A percentile compares a stretch with the other conserved stretches of the same genome.
These are phyloP conservation scores for Diplolepis rosae DNA, from an alignment of 2,888 invertebrate species.

Conservation along the genomic window DNA sequence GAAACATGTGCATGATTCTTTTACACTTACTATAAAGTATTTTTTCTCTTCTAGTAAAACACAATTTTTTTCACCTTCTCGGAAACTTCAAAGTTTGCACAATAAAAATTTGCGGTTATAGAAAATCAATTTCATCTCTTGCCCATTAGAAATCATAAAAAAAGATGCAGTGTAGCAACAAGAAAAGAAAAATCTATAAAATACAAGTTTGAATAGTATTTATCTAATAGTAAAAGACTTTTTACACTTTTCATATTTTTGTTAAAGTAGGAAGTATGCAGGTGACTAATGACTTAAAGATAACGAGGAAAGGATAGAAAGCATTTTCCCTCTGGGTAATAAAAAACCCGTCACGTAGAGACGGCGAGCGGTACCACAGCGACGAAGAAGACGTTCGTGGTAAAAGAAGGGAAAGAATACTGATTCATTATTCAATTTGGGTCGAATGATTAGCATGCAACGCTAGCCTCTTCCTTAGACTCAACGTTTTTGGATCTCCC, in stretches of 20 bases:
- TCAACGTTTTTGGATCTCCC: slow-evolving; percentile 45
- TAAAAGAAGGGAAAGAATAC: slow-evolving; percentile 75
- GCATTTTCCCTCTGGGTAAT: slow-evolving; percentile 17
- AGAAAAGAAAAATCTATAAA: too few species aligned
- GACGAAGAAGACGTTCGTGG: slow-evolving; percentile 69
- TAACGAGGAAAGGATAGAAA: slow-evolving; percentile 14
- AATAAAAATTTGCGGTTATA: neutral
- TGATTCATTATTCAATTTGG: slow-evolving; percentile 79
- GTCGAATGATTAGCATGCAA: slow-evolving; percentile 77
- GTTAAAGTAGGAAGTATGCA: neutral
- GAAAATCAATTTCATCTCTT: neutral
- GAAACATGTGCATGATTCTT: neutral
- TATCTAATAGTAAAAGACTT: neutral
- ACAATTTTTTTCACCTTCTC: too few species aligned
- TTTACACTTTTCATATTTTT: neutral
- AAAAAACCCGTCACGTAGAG: slow-evolving; percentile 47
- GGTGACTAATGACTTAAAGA: slow-evolving; percentile 3
- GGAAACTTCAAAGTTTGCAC: neutral
- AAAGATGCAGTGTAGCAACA: too few species aligned
- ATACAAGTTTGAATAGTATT: neutral
- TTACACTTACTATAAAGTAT: neutral
- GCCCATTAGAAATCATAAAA: too few species aligned
- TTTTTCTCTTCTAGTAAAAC: neutral
- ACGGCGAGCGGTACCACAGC: slow-evolving; percentile 55
- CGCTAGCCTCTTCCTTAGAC: slow-evolving; percentile 56